Evolutionary conservation across 1,140 invertebrate genomes (phyloP).

Genomic region (Rhagoletis zephyria): DNA sequence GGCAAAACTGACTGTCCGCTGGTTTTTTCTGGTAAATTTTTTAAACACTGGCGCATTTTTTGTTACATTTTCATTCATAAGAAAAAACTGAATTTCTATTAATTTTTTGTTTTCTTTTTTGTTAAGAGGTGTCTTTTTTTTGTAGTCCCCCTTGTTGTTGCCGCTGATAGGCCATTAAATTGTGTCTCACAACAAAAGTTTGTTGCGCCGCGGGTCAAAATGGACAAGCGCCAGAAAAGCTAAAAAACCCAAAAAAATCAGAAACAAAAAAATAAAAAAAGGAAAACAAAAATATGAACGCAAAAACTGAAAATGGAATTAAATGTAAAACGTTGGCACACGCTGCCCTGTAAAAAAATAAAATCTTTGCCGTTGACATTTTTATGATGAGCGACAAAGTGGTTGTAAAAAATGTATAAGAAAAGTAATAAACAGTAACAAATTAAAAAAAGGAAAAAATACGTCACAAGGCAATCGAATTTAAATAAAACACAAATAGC

Average conservation of each 20-base stretch:
- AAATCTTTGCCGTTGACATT: constrained; percentile 36
- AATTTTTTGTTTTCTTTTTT: not conserved
- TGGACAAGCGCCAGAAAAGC: not conserved
- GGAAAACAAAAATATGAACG: too few relatives aligned
- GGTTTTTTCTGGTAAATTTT: constrained; percentile 23
- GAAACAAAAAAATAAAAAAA: not conserved
- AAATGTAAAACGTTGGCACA: not conserved
- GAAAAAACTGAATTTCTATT: too few relatives aligned
- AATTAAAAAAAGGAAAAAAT: not conserved
- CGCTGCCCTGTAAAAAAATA: not conserved
- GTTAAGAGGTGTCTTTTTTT: constrained; percentile 3
- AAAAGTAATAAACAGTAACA: not conserved
- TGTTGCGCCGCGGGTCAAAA: constrained; percentile 37
- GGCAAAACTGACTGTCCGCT: not conserved
- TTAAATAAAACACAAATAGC: not conserved
- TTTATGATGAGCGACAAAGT: constrained; percentile 37
- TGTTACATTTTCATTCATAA: not conserved
- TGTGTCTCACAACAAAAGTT: not conserved
- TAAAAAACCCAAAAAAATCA: not conserved
- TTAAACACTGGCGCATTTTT: constrained; percentile 1
- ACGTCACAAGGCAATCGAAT: not conserved
- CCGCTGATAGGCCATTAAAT: too few relatives aligned
- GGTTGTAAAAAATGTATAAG: not conserved
- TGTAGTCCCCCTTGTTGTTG: too few relatives aligned
- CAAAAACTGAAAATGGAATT: not conserved